These are phyloP conservation scores for Bucorvus abyssinicus DNA, from an alignment of 2,797 vertebrate genomes.

Conservation along the genomic window DNA sequence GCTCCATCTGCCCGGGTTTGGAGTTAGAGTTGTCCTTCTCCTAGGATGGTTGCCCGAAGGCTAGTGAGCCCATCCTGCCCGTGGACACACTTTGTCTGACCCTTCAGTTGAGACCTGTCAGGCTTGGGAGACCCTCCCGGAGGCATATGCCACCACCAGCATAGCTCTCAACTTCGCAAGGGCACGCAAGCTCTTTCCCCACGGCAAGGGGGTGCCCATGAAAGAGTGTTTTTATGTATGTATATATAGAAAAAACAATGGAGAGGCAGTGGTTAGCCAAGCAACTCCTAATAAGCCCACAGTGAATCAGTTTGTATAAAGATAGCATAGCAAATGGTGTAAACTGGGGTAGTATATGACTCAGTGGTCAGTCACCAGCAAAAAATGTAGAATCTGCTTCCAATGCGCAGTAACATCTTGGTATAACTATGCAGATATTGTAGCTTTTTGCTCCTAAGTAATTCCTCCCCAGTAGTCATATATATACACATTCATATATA, in stretches of 20 bases:
- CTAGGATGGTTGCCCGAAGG: too few species aligned
- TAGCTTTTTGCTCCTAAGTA: background rate
- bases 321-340: background rate
- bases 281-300: background rate
- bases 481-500: too few species aligned
- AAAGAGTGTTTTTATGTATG: background rate
- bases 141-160: too few species aligned
- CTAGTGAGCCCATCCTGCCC: too few species aligned
- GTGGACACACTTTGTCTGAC: too few species aligned
- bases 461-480: background rate
- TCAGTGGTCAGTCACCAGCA: background rate
- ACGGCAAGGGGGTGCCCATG: too few species aligned
- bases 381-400: background rate
- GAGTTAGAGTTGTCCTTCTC: too few species aligned
- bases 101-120: too few species aligned
- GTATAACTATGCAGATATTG: background rate
- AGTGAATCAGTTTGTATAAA: background rate
- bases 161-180: too few species aligned
- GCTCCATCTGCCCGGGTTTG: too few species aligned
- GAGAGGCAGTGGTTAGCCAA: background rate
- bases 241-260: background rate
- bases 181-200: too few species aligned
- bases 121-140: too few species aligned
- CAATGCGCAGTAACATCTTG: background rate
- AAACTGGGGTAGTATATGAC: background rate